Evolutionary conservation across 1,140 invertebrate species (phyloP).

Genomic region (Arion vulgaris): DNA sequence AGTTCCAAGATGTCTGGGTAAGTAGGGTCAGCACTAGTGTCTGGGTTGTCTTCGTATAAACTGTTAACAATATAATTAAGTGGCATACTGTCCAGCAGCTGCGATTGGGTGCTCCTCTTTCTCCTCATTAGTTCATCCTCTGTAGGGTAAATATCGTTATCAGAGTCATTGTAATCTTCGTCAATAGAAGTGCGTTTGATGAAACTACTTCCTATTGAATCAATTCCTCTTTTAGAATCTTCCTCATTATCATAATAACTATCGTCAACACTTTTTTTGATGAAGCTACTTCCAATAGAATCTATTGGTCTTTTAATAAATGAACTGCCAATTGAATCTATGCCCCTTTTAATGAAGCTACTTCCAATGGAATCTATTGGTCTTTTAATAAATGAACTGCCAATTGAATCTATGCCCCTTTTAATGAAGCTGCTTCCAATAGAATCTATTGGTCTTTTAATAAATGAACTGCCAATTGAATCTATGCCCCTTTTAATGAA

Average conservation of each 20-base stretch:
- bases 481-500: neutral
- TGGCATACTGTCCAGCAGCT: neutral
- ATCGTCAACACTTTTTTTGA: neutral
- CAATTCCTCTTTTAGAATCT: neutral
- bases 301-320: constrained; percentile 1
- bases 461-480: constrained; percentile 6
- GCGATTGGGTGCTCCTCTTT: neutral
- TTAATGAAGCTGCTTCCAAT: neutral
- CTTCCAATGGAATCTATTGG: neutral
- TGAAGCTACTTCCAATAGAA: neutral
- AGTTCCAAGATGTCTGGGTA: neutral
- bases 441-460: neutral
- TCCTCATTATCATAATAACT: neutral
- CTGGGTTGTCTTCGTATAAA: neutral
- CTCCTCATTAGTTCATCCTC: neutral
- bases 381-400: neutral
- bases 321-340: neutral
- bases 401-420: neutral
- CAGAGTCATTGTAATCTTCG: neutral
- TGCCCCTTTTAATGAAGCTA: neutral
- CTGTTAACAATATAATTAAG: neutral
- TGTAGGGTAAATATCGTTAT: neutral
- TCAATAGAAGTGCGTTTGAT: neutral
- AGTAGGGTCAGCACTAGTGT: neutral
- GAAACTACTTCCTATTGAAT: neutral